Evolutionary conservation across 2,113 vertebrate genomes (phyloP).

Genomic region (Vombatus ursinus): DNA sequence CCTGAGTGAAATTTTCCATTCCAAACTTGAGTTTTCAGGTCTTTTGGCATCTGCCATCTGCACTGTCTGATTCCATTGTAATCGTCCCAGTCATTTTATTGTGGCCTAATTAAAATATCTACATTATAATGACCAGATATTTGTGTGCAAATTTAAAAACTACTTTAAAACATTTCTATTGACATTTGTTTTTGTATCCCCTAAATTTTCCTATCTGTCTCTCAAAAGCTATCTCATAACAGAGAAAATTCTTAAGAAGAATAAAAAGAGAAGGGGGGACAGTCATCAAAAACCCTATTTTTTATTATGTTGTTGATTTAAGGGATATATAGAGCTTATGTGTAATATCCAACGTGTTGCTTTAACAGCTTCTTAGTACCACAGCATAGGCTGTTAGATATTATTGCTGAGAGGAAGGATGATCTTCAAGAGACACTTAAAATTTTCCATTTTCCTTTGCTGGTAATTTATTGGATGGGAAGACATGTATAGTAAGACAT

Average conservation of each 20-base stretch:
- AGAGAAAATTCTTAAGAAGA: not conserved
- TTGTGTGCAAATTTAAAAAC: not conserved
- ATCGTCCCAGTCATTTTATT: not conserved
- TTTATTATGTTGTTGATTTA: not conserved
- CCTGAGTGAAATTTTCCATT: not conserved
- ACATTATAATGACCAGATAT: not conserved
- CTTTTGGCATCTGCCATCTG: not conserved
- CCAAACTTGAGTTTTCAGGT: not conserved
- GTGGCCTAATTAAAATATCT: not conserved
- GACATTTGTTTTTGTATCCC: not conserved
- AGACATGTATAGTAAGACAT: not conserved
- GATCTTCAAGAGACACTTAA: not conserved
- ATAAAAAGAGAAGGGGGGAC: not conserved
- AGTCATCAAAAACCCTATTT: not conserved
- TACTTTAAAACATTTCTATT: not conserved
- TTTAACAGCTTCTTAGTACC: not conserved
- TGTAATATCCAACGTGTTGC: too few species aligned
- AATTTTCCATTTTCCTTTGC: not conserved
- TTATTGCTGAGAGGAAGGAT: not conserved
- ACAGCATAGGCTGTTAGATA: not conserved
- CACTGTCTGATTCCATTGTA: not conserved
- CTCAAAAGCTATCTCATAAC: not conserved
- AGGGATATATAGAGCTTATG: not conserved
- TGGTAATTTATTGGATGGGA: not conserved
- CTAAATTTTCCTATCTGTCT: not conserved